phyloP scores from a whole-genome alignment of 2,888 invertebrate species.

The Falcaria lacertinaria region DNA sequence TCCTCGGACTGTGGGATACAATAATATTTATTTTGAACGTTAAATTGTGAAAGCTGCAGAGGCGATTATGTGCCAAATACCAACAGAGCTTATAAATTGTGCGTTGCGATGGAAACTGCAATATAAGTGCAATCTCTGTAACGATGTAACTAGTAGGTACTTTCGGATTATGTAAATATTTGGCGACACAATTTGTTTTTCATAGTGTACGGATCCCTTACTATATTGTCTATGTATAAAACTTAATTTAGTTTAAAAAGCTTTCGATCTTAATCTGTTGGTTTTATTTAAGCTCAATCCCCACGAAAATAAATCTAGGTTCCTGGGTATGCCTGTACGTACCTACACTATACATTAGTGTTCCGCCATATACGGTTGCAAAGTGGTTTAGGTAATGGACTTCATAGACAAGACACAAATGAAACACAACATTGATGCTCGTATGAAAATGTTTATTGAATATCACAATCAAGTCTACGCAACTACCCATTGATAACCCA shows the following conservation, averaged over 20 bases:
- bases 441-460: slow-evolving; percentile 80
- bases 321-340: too few relatives aligned
- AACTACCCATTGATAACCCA: slow-evolving; percentile 71
- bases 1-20: slow-evolving; percentile 51
- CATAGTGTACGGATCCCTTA: slow-evolving; percentile 61
- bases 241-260: slow-evolving; percentile 71
- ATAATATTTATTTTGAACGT: slow-evolving; percentile 38
- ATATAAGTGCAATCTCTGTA: not conserved
- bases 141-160: slow-evolving; percentile 12
- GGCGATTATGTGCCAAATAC: slow-evolving; percentile 30
- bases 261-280: slow-evolving; percentile 53
- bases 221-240: slow-evolving; percentile 63
- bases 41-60: slow-evolving; percentile 51
- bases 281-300: slow-evolving; percentile 43
- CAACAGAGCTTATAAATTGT: slow-evolving; percentile 1
- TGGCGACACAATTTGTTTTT: slow-evolving; percentile 45
- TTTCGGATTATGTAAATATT: slow-evolving; percentile 46
- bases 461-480: slow-evolving; percentile 80
- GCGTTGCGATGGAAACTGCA: slow-evolving; percentile 2
- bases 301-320: slow-evolving; percentile 7
- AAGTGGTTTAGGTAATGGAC: too few relatives aligned
- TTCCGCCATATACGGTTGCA: too few relatives aligned
- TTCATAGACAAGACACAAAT: too few relatives aligned
- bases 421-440: slow-evolving; percentile 59
- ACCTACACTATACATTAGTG: too few relatives aligned